These are phyloP conservation scores for Amphiprion percula DNA, from an alignment of 2,113 vertebrate genomes.

Conservation along the genomic window DNA sequence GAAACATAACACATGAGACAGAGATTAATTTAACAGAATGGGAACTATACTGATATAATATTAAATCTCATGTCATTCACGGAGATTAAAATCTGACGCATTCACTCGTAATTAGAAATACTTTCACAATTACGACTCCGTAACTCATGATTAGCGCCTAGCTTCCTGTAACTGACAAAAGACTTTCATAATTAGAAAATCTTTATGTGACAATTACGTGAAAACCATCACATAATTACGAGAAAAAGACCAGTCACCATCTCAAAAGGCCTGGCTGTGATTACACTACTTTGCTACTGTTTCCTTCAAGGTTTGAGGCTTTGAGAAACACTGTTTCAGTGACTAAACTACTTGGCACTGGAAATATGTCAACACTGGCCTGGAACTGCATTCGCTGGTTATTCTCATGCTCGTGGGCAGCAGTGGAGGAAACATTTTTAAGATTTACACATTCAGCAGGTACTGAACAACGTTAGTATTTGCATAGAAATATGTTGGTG, in stretches of 20 bases:
- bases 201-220: too few relatives aligned
- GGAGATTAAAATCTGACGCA: not conserved
- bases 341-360: not conserved
- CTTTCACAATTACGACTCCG: not conserved
- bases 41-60: not conserved
- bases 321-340: not conserved
- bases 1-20: not conserved
- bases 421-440: too few relatives aligned
- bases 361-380: not conserved
- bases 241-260: not conserved
- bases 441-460: too few relatives aligned
- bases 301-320: not conserved
- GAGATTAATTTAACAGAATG: not conserved
- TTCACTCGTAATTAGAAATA: not conserved
- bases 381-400: not conserved
- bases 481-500: too few relatives aligned
- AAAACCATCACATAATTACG: not conserved
- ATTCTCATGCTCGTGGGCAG: too few relatives aligned
- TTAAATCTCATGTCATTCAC: not conserved
- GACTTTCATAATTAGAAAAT: too few relatives aligned
- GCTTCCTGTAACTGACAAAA: not conserved
- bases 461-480: too few relatives aligned
- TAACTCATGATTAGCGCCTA: slow-evolving; percentile 9
- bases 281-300: not conserved
- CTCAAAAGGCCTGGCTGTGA: not conserved